Base-by-base conservation (phyloP, 2,888 invertebrate genomes). In the Adineta ricciae region DNA sequence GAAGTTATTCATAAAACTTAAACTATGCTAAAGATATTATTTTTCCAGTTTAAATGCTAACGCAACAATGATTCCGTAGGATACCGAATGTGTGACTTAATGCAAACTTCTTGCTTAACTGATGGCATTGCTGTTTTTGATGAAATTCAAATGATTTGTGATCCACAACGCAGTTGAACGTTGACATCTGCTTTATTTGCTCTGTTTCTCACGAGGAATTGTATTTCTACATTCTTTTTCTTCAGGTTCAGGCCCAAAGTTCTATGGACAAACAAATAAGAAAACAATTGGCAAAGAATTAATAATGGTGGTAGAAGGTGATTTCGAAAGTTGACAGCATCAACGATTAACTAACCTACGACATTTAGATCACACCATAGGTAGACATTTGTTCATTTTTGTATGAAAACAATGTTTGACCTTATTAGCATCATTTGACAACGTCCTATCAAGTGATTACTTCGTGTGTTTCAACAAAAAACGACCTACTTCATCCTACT, bases 381-480 rank as follows among this genome's bases (percentile, higher is more conserved):
- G 78, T 78, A 78, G 32, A 1, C 2, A 2, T 27, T 56, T 1
- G 9, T n/a, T 50, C 16, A 9, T 50, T 2, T 50, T 50, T 16
- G 11, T 9, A 50, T 50, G 2, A 3, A 9, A 19, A 2, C 0
- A 16, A 32, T 32, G 27, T 78, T 41, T 8, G 14, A 41, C 2
- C n/a, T 41, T 46, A 24, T 24, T 96, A 86, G 93, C 92, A 8
- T 92, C 93, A 0, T 91, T 98, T 84, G 93, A 94, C 85, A 94
- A 95, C 88, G 93, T 98, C 11, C 91, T 92, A 88, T 93, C 95
- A 0, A 99, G 99, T n/a, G 99, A 99, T 91, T 99, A 98, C 91
- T 95, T 99, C 89, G 99, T 99, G 54, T 99, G 98, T 91, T 99
- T 99, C 91, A 96, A 94, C 91, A 98, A 97, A n/a, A 92, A 94